Evolutionary conservation across 2,888 invertebrate species (phyloP), one percentile per base, ranked within the genome.

Genomic region (Caenorhabditis auriculariae): DNA sequence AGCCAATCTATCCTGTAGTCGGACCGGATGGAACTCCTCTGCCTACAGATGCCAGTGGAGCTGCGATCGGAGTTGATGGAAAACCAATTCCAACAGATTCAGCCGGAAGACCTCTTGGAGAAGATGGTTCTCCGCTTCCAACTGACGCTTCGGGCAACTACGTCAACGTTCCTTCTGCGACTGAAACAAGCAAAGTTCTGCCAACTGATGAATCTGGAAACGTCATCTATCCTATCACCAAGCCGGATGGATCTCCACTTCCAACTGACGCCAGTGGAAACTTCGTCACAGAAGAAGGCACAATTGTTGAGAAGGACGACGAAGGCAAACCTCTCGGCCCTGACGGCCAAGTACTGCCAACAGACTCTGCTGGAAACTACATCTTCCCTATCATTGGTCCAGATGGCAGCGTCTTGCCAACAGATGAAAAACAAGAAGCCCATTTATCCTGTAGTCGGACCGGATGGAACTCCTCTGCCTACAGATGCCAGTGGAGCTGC

Each of bases 401-500:
- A 24, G 66, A 68, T 32, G 69, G 66, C 21, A 29, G 37, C 5
- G 53, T 54, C 12, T 23, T 71, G 24, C 66, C 71, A 17, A 68
- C 63, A 37, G 73, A 75, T 43, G 59, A 74, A 19, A 49, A 43
- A 39, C 50, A 53, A 19, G 9, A 64, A 9, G 57, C 46, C 21
- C 51, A 32, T 56, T 28, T 56, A 43, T 19, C 47, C 47, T 19
- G 24, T 24, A 12, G 47, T 47, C 7, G 49, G 38, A 19, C 60
- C 42, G n/a, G 55, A 63, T 54, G 61, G 61, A 19, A 29, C 39
- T 3, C 54, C 57, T 6, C 54, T 74, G 28, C 65, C 76, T 7
- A 75, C 76, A n/a, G 75, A 76, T 45, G 44, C 48, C 9, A 44
- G 37, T 21, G 65, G 69, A 9, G 44, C 48, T 7, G 42, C 39